Evolutionary conservation across 2,888 invertebrate genomes (phyloP).

Genomic region (Sinohyriopsis cumingii): DNA sequence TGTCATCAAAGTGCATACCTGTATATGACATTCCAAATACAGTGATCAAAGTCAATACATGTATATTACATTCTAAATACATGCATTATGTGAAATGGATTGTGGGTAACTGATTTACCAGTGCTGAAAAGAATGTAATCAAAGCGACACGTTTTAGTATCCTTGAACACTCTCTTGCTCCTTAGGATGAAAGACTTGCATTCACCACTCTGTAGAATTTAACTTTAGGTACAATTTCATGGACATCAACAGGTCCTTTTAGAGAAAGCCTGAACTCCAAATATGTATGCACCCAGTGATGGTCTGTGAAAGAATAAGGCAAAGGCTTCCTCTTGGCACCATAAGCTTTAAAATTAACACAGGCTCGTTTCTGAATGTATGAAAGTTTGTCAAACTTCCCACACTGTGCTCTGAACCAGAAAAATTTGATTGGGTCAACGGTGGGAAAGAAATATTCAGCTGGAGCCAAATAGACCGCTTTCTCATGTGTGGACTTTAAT

Average conservation of each 20-base stretch:
- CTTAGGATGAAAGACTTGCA: neutral
- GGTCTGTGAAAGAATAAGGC: slow-evolving; percentile 53
- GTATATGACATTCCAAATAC: too few species aligned
- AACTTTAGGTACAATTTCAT: slow-evolving; percentile 35
- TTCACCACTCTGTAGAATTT: slow-evolving; percentile 20
- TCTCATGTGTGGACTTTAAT: slow-evolving; percentile 21
- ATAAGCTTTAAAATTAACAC: slow-evolving; percentile 52
- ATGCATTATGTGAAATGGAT: too few species aligned
- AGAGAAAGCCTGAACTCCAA: slow-evolving; percentile 47
- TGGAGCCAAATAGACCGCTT: slow-evolving; percentile 56
- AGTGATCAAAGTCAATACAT: too few species aligned
- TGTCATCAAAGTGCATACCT: too few species aligned
- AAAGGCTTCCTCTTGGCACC: slow-evolving; percentile 44
- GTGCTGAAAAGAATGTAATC: too few species aligned
- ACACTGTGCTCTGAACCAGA: slow-evolving; percentile 53
- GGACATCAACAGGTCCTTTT: slow-evolving; percentile 47
- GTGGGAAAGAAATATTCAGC: slow-evolving; percentile 64
- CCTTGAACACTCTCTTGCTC: neutral
- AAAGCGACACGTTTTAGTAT: too few species aligned
- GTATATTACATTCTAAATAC: too few species aligned
- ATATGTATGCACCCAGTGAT: slow-evolving; percentile 66
- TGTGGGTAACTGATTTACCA: too few species aligned
- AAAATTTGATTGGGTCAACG: slow-evolving; percentile 56
- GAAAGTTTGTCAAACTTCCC: slow-evolving; percentile 43
- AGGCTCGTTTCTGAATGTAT: slow-evolving; percentile 49